Evolutionary conservation across 2,113 vertebrate genomes (phyloP), one percentile per base, ranked within the genome.

Genomic region (Dipodomys spectabilis): DNA sequence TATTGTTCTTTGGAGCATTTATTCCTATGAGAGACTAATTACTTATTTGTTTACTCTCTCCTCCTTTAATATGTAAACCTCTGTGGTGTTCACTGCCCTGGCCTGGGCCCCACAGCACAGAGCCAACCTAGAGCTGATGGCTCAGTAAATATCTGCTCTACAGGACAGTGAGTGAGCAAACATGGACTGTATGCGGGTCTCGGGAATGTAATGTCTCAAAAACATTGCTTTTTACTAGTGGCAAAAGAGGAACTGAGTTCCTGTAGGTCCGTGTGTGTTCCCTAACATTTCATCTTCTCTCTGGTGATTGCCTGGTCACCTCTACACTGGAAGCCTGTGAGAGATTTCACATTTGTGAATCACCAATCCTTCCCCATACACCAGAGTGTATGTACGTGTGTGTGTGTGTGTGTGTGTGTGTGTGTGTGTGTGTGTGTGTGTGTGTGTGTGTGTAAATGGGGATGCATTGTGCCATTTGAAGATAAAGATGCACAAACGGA

Each of bases 401-500:
- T 65, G 64, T 25, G 49, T 53, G 44, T 71, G 22, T 79, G 7
- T 73, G 9, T 82, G 69, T 77, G 28, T 67, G 65, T 28, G 65
- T 27, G 44, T 71, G 22, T 80, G 5, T 74, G 7, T 82, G 69
- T 73, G 28, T 28, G 65, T 67, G 65, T 3, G 44, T 71, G 22
- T 80, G 7, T 74, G 10, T 78, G 69, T 78, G 23, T 28, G 65
- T 67, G 65, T 27, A 57, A 57, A 57, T 57, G 15, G 49, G 53
- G 53, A 13, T 57, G 15, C 53, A 57, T 57, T 57, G 53, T 57
- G 53, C 23, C 27, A n/a, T 28, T 6, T n/a, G 72, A 49, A 83
- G 35, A 35, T 28, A 11, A 30, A 1, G 19, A 49, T 6, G 22
- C 2, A 8, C 2, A 0, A 2, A 0, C 0, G 0, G 49, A 30